These are phyloP conservation scores for Leptopterna dolabrata DNA, from an alignment of 2,888 invertebrate genomes.

Conservation along the genomic window DNA sequence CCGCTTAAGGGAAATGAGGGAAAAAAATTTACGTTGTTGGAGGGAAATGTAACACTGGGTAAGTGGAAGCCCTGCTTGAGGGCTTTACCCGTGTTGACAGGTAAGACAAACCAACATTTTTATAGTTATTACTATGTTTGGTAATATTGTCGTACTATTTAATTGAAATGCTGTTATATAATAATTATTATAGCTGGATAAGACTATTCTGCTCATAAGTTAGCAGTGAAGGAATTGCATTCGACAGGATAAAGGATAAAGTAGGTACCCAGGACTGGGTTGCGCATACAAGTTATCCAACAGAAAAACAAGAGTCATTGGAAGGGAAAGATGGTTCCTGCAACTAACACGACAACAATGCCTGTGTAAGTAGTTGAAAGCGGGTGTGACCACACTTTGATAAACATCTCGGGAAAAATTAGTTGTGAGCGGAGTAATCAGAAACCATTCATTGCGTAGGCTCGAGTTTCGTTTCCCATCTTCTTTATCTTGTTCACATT, in stretches of 20 bases:
- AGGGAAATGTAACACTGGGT: too few species aligned
- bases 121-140: too few species aligned
- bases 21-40: too few species aligned
- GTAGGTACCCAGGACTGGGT: too few species aligned
- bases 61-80: too few species aligned
- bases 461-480: constrained; percentile 11
- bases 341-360: background rate
- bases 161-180: too few species aligned
- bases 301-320: background rate
- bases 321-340: background rate
- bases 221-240: background rate
- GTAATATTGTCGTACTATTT: too few species aligned
- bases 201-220: background rate
- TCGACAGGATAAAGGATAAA: background rate
- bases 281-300: background rate
- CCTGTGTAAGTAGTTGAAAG: background rate
- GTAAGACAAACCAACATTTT: too few species aligned
- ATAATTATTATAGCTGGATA: too few species aligned
- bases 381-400: background rate
- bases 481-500: background rate
- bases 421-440: background rate
- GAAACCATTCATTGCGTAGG: background rate
- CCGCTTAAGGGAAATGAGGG: too few species aligned
- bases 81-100: too few species aligned
- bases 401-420: background rate